phyloP scores from a whole-genome alignment of 2,797 vertebrate genomes.

The Sebastes alutus region DNA sequence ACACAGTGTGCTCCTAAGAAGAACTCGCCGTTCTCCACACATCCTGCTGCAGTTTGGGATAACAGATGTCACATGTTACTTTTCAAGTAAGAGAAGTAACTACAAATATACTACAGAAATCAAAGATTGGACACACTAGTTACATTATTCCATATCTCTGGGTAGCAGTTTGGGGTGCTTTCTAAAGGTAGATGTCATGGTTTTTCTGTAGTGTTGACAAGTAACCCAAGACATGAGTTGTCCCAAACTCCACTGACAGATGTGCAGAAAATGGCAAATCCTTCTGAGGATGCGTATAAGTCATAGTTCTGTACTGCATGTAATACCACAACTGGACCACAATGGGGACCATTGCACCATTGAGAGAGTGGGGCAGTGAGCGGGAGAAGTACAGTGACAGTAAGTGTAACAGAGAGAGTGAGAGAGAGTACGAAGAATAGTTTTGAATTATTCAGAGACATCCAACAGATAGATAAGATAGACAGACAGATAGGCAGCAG shows the following conservation, averaged over 20 bases:
- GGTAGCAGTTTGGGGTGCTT: not conserved
- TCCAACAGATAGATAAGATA: slow-evolving; percentile 12
- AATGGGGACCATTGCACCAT: slow-evolving; percentile 67
- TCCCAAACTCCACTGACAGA: slow-evolving; percentile 49
- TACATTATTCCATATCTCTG: not conserved
- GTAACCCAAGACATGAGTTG: slow-evolving; percentile 42
- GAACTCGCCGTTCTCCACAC: slow-evolving; percentile 58
- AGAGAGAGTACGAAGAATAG: slow-evolving; percentile 48
- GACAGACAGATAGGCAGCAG: slow-evolving; percentile 22
- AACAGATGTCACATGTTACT: slow-evolving; percentile 47
- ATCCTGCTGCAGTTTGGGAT: slow-evolving; percentile 55
- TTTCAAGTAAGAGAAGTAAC: slow-evolving; percentile 20
- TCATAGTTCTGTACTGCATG: slow-evolving; percentile 55
- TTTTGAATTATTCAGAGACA: slow-evolving; percentile 50
- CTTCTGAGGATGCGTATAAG: slow-evolving; percentile 50
- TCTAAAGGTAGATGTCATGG: not conserved
- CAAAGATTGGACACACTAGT: not conserved
- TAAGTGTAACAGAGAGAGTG: slow-evolving; percentile 46
- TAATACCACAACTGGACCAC: slow-evolving; percentile 69
- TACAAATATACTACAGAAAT: not conserved
- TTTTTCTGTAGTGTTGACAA: slow-evolving; percentile 25
- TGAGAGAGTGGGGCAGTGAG: slow-evolving; percentile 55
- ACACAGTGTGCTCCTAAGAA: slow-evolving; percentile 53
- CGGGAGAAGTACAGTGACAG: slow-evolving; percentile 66
- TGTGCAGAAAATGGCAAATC: slow-evolving; percentile 54